These are phyloP conservation scores for Aleadryas rufinucha DNA, from an alignment of 2,113 vertebrate species.

Conservation along the genomic window DNA sequence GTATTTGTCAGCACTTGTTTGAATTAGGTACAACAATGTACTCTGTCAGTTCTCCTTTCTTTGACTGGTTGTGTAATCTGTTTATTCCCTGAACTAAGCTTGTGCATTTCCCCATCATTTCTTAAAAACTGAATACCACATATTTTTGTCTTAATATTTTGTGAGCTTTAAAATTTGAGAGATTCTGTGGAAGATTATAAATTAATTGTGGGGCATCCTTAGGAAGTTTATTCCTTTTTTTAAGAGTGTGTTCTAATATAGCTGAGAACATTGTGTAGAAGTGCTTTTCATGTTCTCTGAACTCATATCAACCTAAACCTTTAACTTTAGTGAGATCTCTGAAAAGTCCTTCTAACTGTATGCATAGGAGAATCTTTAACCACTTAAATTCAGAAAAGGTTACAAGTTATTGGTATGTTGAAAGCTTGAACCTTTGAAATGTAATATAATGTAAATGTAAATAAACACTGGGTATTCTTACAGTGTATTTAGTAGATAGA, in stretches of 20 bases:
- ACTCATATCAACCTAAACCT: not conserved
- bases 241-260: not conserved
- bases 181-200: not conserved
- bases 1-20: not conserved
- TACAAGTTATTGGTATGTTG: not conserved
- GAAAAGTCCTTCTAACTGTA: not conserved
- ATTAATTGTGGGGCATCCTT: accelerated
- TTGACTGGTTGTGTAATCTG: not conserved
- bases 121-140: not conserved
- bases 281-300: not conserved
- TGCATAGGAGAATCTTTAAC: not conserved
- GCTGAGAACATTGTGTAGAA: not conserved
- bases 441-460: not conserved
- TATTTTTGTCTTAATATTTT: not conserved
- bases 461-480: not conserved
- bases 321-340: not conserved
- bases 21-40: not conserved
- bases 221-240: not conserved
- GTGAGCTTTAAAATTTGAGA: not conserved
- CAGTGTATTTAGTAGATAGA: not conserved
- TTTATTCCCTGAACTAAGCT: not conserved
- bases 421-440: not conserved
- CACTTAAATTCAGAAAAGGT: not conserved
- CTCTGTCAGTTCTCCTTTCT: not conserved
- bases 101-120: not conserved